Evolutionary conservation across 1,140 invertebrate genomes (phyloP).

Genomic region (Meloidogyne hapla): DNA sequence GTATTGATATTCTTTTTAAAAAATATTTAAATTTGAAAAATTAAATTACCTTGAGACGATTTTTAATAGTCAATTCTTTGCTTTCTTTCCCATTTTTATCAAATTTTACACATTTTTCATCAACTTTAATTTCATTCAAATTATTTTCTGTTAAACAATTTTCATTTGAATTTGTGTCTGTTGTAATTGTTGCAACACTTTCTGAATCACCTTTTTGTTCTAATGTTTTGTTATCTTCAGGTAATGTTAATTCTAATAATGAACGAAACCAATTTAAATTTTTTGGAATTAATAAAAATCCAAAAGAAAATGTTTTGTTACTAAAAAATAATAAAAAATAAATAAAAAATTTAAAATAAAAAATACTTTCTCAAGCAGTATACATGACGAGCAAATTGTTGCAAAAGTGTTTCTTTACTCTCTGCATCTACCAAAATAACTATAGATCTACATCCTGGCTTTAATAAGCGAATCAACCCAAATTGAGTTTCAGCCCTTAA

Average conservation of each 20-base stretch:
- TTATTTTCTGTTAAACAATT: background rate
- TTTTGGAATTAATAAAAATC: constrained; percentile 84
- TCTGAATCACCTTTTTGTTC: constrained; percentile 36
- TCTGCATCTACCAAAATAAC: constrained; percentile 84
- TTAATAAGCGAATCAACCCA: constrained; percentile 83
- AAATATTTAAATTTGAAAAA: background rate
- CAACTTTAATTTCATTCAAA: background rate
- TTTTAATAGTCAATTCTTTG: background rate
- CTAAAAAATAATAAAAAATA: constrained; percentile 68
- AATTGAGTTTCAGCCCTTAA: constrained; percentile 90
- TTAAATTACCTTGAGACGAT: constrained; percentile 40
- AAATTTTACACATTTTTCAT: too few species aligned
- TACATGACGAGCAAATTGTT: constrained; percentile 85
- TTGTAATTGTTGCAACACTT: constrained; percentile 25
- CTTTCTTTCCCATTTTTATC: background rate
- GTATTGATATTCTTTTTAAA: constrained; percentile 80
- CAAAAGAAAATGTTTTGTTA: constrained; percentile 88
- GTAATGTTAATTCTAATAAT: constrained; percentile 79
- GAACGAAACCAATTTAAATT: constrained; percentile 87
- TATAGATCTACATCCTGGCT: constrained; percentile 90
- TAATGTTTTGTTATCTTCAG: constrained; percentile 56
- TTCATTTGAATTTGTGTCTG: constrained; percentile 70
- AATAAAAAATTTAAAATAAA: background rate
- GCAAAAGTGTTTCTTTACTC: constrained; percentile 79
- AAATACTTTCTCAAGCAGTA: constrained; percentile 88